Base-by-base conservation (phyloP, 2,888 invertebrate genomes). In the Apocheima hispidaria region DNA sequence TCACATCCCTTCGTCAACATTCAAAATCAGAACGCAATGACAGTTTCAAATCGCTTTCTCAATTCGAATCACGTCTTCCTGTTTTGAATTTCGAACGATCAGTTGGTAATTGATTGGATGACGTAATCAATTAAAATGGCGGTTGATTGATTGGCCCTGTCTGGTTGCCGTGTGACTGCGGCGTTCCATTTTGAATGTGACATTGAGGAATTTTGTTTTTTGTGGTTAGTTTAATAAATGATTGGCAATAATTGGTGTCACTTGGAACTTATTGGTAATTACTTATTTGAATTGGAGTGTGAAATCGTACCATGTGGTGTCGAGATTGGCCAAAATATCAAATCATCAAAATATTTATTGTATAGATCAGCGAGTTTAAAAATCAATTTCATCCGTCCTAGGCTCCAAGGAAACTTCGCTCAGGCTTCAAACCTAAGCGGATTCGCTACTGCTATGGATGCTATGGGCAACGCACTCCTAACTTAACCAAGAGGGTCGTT, bases 101-200 rank as follows among this genome's bases (percentile, higher is more conserved):
- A 57, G 52, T 51, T 14, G 68, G 55, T 79, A 77, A 83, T 81
- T 78, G 79, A 78, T 79, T 70, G 66, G 72, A 71, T 82, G 81
- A 81, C 72, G 80, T 76, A 73, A 81, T 78, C 77, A 76, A 77
- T 81, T 78, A 75, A 78, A 79, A 75, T 71, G 73, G 68, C 73
- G 72, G 51, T 73, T 83, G 82, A 83, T 82, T 81, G 83, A 83
- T 82, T 69, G 72, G 64, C 59, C 51, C 43, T 49, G 63, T 61
- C 58, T 58, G 58, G 56, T 46, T 40, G 49, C 46, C 52, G 54
- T 55, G 55, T 55, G 50, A 48, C 41, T 36, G 51, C 38, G 36
- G 57, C 60, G 63, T 63, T 69, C 61, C 51, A 50, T 63, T 63
- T 65, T 63, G 36, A 65, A 65, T 61, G 60, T 65, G 65, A 66